Conservation (phyloP, 2,888 invertebrate species). For the Sminthurinus aureus region DNA sequence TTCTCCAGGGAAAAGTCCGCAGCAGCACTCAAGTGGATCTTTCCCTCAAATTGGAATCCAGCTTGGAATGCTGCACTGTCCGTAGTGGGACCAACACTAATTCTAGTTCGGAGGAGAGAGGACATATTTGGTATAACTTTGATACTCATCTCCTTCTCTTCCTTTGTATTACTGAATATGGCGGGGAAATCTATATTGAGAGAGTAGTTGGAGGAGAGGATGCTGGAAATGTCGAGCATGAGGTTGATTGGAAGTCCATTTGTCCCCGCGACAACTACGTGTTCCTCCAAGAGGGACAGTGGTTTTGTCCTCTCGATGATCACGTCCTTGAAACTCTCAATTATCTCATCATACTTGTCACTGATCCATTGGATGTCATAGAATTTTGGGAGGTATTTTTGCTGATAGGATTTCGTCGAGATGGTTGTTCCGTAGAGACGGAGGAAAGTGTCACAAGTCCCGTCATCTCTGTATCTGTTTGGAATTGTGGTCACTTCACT, state of each 20-base stretch:
- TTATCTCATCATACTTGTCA: conserved; percentile 67
- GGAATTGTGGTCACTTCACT: conserved; percentile 41
- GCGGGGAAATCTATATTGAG: conserved; percentile 77
- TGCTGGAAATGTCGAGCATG: conserved; percentile 76
- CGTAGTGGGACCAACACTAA: conserved; percentile 63
- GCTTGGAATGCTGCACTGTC: conserved; percentile 66
- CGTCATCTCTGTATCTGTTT: conserved; percentile 43
- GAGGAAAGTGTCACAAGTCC: conserved; percentile 72
- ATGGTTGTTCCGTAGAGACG: conserved; percentile 90
- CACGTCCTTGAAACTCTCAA: conserved; percentile 67
- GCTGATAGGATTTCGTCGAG: conserved; percentile 71
- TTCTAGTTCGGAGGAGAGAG: conserved; percentile 62
- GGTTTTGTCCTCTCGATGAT: conserved; percentile 63
- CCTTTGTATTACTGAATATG: conserved; percentile 72
- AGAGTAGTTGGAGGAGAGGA: conserved; percentile 75
- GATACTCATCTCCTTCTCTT: conserved; percentile 48
- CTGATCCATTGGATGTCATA: neutral
- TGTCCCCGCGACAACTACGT: conserved; percentile 83
- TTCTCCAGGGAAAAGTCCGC: conserved; percentile 73
- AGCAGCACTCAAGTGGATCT: conserved; percentile 81
- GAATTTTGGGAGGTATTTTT: conserved; percentile 7
- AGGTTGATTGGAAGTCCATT: conserved; percentile 83
- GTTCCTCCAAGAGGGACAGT: conserved; percentile 79
- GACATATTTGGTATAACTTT: conserved; percentile 63
- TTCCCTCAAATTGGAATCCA: conserved; percentile 78